Evolutionary conservation across 2,888 invertebrate genomes (phyloP).

Genomic region (Acanthoscelides obtectus): DNA sequence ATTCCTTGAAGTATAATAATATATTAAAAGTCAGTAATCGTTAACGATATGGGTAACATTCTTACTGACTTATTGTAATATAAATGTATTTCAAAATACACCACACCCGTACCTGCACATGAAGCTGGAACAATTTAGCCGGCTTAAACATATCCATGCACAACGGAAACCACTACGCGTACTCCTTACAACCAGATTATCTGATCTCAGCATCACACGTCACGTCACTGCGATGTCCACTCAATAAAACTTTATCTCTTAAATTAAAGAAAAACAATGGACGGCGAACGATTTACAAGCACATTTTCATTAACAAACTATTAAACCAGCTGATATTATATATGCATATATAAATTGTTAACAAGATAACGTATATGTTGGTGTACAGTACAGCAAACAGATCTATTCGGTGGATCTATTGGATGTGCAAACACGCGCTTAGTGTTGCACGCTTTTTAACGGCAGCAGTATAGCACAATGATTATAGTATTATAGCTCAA

Average conservation of each 20-base stretch:
- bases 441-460: background rate
- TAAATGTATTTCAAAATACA: too few relatives aligned
- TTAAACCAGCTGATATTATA: background rate
- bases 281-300: background rate
- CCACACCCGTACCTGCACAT: conserved; percentile 9
- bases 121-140: conserved; percentile 15
- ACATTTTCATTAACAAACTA: background rate
- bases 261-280: background rate
- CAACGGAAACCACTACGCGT: background rate
- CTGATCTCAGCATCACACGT: background rate
- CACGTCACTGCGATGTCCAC: background rate
- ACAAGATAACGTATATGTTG: background rate
- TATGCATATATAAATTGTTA: background rate
- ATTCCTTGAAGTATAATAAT: too few relatives aligned
- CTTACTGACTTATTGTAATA: too few relatives aligned
- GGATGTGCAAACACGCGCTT: background rate
- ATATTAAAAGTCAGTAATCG: too few relatives aligned
- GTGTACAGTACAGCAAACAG: background rate
- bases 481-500: background rate
- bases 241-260: background rate
- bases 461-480: background rate
- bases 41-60: too few relatives aligned
- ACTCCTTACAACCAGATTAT: background rate
- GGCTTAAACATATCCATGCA: conserved; percentile 15
- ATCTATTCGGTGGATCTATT: background rate